Percentiles rank a stretch among this genome's conserved stretches.
Evolutionary conservation across 2,113 vertebrate genomes (phyloP).

Genomic region (Pseudois nayaur): DNA sequence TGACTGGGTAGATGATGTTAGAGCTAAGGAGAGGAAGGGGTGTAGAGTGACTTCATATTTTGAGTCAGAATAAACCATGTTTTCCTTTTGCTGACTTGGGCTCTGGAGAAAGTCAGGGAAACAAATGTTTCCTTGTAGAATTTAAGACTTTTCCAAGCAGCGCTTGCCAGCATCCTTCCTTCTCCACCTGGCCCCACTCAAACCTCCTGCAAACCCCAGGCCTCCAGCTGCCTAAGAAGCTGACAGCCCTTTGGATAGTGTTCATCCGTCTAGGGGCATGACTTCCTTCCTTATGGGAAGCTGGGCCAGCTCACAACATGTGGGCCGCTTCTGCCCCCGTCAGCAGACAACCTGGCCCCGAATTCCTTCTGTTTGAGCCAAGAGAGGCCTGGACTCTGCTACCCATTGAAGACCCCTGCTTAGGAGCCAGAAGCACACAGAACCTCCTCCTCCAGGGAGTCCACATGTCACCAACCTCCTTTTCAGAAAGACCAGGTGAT

Average conservation of each 20-base stretch:
- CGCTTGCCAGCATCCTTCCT: not conserved
- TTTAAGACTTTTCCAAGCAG: not conserved
- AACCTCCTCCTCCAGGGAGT: not conserved
- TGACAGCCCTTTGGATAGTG: not conserved
- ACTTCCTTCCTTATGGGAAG: not conserved
- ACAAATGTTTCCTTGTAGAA: not conserved
- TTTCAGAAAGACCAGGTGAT: not conserved
- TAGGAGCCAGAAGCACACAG: not conserved
- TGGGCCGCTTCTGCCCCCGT: fast-evolving
- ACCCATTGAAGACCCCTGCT: not conserved
- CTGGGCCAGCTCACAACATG: not conserved
- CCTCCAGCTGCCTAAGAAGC: not conserved
- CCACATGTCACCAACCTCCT: not conserved
- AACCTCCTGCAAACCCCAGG: not conserved
- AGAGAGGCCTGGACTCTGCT: not conserved
- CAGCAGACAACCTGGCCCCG: not conserved
- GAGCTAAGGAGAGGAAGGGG: not conserved
- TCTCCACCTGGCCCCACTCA: not conserved
- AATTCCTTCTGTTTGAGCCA: not conserved
- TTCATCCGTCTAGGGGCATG: not conserved
- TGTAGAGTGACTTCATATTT: not conserved
- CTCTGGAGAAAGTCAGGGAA: not conserved
- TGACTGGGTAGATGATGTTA: too few species aligned
- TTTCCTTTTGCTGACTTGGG: not conserved
- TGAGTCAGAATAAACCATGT: not conserved